Evolutionary conservation across 2,113 vertebrate genomes (phyloP).

Genomic region (Dromas ardeola): DNA sequence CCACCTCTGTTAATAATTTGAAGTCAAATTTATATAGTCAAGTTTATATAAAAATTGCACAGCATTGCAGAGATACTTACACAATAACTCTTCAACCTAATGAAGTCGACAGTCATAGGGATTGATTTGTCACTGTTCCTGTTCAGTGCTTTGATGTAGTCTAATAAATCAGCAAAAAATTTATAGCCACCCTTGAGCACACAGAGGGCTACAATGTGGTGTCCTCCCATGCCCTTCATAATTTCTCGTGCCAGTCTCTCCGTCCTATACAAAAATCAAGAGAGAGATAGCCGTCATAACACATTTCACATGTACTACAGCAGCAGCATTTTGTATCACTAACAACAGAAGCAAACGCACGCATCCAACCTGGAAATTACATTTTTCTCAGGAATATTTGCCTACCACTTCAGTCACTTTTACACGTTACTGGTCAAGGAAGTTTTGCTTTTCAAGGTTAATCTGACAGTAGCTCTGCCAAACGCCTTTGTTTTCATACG

Average conservation of each 20-base stretch:
- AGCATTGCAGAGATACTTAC: constrained; percentile 79
- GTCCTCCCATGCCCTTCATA: constrained; percentile 96
- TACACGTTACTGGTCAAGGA: neutral
- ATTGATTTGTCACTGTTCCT: constrained; percentile 97
- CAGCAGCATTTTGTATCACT: neutral
- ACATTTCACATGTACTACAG: neutral
- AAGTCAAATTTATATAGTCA: neutral
- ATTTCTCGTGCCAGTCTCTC: constrained; percentile 95
- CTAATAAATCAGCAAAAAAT: constrained; percentile 96
- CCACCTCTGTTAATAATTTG: neutral
- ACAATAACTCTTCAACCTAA: constrained; percentile 97
- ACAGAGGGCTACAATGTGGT: constrained; percentile 96
- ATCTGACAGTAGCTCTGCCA: neutral
- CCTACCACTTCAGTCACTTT: neutral
- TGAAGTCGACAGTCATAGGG: constrained; percentile 99
- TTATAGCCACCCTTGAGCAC: constrained; percentile 99
- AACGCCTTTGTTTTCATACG: neutral
- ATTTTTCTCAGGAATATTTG: neutral
- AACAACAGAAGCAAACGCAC: neutral
- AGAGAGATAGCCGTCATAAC: neutral
- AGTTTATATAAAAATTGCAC: neutral
- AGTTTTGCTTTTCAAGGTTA: constrained; percentile 52
- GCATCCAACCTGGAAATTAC: neutral
- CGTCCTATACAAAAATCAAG: constrained; percentile 79
- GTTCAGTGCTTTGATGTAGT: constrained; percentile 98